Evolutionary conservation across 2,113 vertebrate species (phyloP), one percentile per base, ranked within the genome.

Genomic region (Chaetops frenatus): DNA sequence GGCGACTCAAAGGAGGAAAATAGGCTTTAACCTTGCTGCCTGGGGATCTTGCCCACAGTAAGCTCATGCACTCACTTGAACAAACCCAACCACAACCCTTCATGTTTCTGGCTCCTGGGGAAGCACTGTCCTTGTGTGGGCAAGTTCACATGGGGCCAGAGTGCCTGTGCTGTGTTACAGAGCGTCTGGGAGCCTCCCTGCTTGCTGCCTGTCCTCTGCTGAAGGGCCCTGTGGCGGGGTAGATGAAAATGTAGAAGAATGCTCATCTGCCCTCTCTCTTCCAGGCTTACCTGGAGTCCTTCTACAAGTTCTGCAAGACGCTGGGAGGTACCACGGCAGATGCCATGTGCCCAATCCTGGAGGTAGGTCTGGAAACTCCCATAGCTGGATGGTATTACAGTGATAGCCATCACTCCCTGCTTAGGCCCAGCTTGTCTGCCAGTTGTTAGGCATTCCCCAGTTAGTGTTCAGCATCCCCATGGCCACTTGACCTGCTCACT

Each of bases 321-420:
- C 95, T 99, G n/a, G 99, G 99, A 40, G 99, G 99, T 89, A 99
- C 99, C 66, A 99, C 99, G 0, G 99, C 99, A 3, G 99, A 99
- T 53, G 99, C 99, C 85, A 99, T 99, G 99, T 99, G 99, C 96
- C 99, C 99, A 1, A 99, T 99, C 88, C 96, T 99, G 88, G 99
- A 99, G 98, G 99, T 99, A 93, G 97, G 98, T 86, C 53, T 96
- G 71, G 66, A 67, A 70, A 19, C 24, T 50, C 42, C 31, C 1
- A 0, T 8, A 78, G 28, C 45, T 92, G 67, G 24, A 8, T 10
- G 12, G 3, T 82, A 2, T 44, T 80, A 27, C 36, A 17, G 7
- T 61, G 74, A 15, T 48, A 31, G 5, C 54, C 31, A 10, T 16
- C 47, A 16, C 24, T 64, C 15, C 28, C 19, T 90, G 28, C 72